Conservation (phyloP, 2,113 vertebrate genomes). For the Epinephelus fuscoguttatus region DNA sequence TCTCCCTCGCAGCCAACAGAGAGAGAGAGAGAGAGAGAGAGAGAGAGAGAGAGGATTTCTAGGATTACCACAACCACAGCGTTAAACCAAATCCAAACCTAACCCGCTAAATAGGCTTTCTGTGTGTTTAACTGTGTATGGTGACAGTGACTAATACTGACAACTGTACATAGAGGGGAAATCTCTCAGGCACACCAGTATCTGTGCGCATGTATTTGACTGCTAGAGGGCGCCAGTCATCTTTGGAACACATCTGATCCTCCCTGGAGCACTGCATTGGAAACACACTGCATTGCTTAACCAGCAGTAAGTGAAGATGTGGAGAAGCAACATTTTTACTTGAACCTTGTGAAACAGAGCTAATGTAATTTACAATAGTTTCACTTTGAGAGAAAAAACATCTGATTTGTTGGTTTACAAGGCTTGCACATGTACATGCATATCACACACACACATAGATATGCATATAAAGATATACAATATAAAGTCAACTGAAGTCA, state of each 20-base stretch:
- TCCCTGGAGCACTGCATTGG: slow-evolving; percentile 26
- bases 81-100: not conserved
- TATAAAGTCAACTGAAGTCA: not conserved
- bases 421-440: not conserved
- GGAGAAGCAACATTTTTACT: not conserved
- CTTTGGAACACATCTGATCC: slow-evolving; percentile 41
- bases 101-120: not conserved
- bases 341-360: not conserved
- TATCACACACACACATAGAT: not conserved
- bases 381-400: not conserved
- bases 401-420: not conserved
- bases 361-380: not conserved
- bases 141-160: not conserved
- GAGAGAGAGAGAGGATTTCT: not conserved
- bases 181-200: not conserved
- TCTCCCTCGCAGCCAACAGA: slow-evolving; percentile 5
- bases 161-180: not conserved
- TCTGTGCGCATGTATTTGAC: slow-evolving; percentile 1
- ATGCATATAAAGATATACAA: not conserved
- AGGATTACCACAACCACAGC: not conserved
- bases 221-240: slow-evolving; percentile 74
- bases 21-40: not conserved
- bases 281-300: slow-evolving; percentile 33
- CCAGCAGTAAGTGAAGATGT: slow-evolving; percentile 5
- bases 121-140: not conserved